Conservation (phyloP, 1,140 invertebrate genomes). For the Chymomyza costata region DNA sequence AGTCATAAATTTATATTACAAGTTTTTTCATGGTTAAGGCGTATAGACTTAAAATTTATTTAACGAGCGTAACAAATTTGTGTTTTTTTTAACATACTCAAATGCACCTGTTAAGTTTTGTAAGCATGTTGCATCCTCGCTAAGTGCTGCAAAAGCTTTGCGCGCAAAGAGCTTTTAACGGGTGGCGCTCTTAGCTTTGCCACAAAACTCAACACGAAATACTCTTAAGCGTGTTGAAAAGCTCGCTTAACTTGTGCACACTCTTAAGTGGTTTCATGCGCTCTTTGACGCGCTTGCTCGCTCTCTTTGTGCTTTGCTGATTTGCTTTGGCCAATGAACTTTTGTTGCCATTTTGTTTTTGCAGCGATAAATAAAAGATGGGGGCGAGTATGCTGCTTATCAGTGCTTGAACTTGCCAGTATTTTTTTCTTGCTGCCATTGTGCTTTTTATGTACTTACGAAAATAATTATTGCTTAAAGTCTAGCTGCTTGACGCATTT, state of each 20-base stretch:
- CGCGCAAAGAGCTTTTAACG: constrained; percentile 33
- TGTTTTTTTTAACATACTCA: too few relatives aligned
- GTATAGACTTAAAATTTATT: too few relatives aligned
- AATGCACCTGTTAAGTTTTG: constrained; percentile 6
- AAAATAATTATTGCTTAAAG: too few relatives aligned
- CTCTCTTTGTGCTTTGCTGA: constrained; percentile 20
- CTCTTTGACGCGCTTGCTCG: not conserved
- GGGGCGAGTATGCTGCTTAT: constrained; percentile 35
- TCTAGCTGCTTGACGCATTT: too few relatives aligned
- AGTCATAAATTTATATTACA: too few relatives aligned
- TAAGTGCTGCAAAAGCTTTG: constrained; percentile 35
- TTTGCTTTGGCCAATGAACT: constrained; percentile 50
- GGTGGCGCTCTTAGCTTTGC: constrained; percentile 14
- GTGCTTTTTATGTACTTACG: too few relatives aligned
- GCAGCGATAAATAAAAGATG: constrained; percentile 11
- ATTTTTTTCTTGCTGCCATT: too few relatives aligned
- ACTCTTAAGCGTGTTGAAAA: constrained; percentile 50
- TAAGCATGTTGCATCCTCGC: constrained; percentile 10
- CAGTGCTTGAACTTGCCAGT: constrained; percentile 37
- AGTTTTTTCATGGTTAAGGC: too few relatives aligned
- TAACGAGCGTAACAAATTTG: too few relatives aligned
- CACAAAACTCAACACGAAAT: constrained; percentile 34
- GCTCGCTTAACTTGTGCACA: constrained; percentile 19
- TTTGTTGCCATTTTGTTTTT: constrained; percentile 20
- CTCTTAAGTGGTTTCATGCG: constrained; percentile 22